Evolutionary conservation across 2,888 invertebrate species (phyloP).

Genomic region (Halocaridina rubra): DNA sequence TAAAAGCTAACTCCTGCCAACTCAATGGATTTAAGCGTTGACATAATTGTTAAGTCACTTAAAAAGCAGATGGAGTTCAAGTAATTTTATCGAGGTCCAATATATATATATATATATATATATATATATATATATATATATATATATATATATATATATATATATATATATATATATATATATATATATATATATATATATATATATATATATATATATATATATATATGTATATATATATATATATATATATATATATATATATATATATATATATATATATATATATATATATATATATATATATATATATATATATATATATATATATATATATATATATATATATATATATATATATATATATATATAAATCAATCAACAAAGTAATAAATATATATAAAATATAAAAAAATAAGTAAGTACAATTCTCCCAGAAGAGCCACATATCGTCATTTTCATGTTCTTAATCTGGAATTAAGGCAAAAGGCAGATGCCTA

Average conservation of each 20-base stretch:
- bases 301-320: not conserved
- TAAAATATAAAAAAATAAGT: too few relatives aligned
- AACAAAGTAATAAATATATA: too few relatives aligned
- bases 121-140: not conserved
- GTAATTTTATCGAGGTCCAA: too few relatives aligned
- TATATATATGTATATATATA: not conserved
- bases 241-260: not conserved
- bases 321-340: not conserved
- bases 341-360: not conserved
- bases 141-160: not conserved
- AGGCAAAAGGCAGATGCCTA: too few relatives aligned
- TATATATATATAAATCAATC: not conserved
- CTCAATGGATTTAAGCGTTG: too few relatives aligned
- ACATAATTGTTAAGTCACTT: too few relatives aligned
- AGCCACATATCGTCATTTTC: too few relatives aligned
- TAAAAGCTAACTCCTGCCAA: too few relatives aligned
- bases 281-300: not conserved
- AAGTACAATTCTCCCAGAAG: too few relatives aligned
- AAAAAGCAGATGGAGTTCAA: too few relatives aligned
- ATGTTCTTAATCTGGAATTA: too few relatives aligned
- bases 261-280: not conserved
- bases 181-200: not conserved
- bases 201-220: not conserved
- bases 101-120: not conserved
- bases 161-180: not conserved